phyloP scores from a whole-genome alignment of 37 sponge, comb jelly and placozoan species.

The Ephydatia muelleri region DNA sequence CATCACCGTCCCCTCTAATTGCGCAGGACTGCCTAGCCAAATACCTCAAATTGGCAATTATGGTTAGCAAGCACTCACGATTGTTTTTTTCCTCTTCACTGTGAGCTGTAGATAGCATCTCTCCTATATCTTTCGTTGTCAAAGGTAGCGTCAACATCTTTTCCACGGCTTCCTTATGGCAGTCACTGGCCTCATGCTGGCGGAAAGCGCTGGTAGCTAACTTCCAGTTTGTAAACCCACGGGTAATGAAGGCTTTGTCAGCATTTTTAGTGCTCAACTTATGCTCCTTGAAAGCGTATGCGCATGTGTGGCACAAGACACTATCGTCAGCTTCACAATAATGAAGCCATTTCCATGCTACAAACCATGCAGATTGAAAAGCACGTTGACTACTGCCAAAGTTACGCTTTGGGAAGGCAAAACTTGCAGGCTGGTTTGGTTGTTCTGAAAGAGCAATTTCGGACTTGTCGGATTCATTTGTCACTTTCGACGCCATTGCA shows the following conservation, averaged over 20 bases:
- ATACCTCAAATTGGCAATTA: too few relatives aligned
- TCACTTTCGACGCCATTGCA: too few relatives aligned
- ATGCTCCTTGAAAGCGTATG: neutral
- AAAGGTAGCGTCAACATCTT: neutral
- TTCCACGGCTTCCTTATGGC: constrained; percentile 37
- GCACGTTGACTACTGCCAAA: too few relatives aligned
- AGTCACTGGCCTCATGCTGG: constrained; percentile 14
- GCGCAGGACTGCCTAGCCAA: too few relatives aligned
- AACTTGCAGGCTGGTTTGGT: too few relatives aligned
- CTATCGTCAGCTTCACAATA: constrained; percentile 16
- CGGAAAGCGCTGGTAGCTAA: neutral
- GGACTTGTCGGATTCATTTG: too few relatives aligned
- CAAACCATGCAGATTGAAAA: neutral
- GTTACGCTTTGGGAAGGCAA: too few relatives aligned
- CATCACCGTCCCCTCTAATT: too few relatives aligned
- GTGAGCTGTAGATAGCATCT: neutral
- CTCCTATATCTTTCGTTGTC: constrained; percentile 53
- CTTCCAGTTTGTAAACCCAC: constrained; percentile 7
- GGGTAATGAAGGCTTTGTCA: constrained; percentile 2
- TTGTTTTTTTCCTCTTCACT: too few relatives aligned
- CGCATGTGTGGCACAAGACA: constrained; percentile 6
- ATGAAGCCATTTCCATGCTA: neutral
- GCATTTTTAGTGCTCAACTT: constrained; percentile 16
- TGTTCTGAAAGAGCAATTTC: too few relatives aligned
- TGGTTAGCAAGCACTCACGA: too few relatives aligned